Percentiles rank a stretch among this genome's conserved stretches.
Evolutionary conservation across 2,113 vertebrate genomes (phyloP).

Genomic region (Ailuropoda melanoleuca): DNA sequence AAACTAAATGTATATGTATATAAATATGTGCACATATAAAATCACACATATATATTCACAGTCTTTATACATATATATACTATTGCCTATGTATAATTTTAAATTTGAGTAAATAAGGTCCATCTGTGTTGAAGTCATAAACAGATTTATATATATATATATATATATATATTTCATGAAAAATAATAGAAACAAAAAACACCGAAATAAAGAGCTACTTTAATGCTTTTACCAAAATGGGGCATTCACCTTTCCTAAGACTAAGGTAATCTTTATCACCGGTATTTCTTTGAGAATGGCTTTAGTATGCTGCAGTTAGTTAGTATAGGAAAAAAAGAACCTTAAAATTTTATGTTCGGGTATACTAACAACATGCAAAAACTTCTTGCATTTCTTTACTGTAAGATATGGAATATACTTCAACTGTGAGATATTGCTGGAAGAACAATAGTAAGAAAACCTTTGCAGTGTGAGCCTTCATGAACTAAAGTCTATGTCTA

Average conservation of each 20-base stretch:
- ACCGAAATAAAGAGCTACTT: neutral
- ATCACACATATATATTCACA: neutral
- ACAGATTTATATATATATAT: neutral
- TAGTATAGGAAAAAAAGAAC: neutral
- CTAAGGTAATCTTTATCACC: neutral
- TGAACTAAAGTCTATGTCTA: neutral
- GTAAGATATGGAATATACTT: neutral
- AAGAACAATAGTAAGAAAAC: neutral
- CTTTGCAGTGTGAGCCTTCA: neutral
- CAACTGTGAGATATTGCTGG: neutral
- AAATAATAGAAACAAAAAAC: neutral
- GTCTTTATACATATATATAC: neutral
- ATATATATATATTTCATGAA: neutral
- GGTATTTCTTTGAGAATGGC: neutral
- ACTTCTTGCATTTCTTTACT: neutral
- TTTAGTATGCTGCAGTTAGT: neutral
- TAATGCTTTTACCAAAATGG: neutral
- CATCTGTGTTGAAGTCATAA: neutral
- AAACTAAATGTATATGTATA: neutral
- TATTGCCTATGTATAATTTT: neutral
- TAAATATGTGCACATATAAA: neutral
- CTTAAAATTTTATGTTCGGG: neutral
- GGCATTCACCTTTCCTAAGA: neutral
- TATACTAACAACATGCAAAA: neutral
- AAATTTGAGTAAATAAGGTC: neutral